phyloP scores from a whole-genome alignment of 2,113 vertebrate genomes.

The Mesitornis unicolor region DNA sequence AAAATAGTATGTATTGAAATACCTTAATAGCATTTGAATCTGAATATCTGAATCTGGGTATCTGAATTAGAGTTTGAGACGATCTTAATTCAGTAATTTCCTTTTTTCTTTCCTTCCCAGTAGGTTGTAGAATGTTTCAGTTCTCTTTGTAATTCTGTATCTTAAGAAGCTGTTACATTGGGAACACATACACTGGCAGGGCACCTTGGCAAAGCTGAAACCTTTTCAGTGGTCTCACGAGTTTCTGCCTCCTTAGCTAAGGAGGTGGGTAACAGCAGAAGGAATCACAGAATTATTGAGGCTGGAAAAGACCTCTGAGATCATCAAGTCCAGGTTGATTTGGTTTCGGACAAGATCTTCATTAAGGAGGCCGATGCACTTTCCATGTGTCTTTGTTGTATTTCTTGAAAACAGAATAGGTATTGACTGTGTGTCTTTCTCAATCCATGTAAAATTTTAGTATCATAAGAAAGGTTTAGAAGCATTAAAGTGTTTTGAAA shows the following conservation, averaged over 20 bases:
- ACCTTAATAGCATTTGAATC: background rate
- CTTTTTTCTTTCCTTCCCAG: rapidly evolving
- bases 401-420: background rate
- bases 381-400: background rate
- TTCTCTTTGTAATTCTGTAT: background rate
- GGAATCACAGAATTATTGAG: too few species aligned
- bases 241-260: background rate
- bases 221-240: background rate
- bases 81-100: background rate
- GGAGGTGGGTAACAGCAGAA: background rate
- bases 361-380: background rate
- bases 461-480: background rate
- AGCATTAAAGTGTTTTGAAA: background rate
- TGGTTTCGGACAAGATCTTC: background rate
- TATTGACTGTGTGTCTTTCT: background rate
- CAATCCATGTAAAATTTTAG: background rate
- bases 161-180: background rate
- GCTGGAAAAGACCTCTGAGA: too few species aligned
- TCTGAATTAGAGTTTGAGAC: background rate
- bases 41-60: background rate
- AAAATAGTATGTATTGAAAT: background rate
- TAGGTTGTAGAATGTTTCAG: background rate
- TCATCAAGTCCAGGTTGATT: too few species aligned
- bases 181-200: background rate
- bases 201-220: background rate